Evolutionary conservation across 2,888 invertebrate genomes (phyloP), one percentile per base, ranked within the genome.

Genomic region (Tiphia femorata): DNA sequence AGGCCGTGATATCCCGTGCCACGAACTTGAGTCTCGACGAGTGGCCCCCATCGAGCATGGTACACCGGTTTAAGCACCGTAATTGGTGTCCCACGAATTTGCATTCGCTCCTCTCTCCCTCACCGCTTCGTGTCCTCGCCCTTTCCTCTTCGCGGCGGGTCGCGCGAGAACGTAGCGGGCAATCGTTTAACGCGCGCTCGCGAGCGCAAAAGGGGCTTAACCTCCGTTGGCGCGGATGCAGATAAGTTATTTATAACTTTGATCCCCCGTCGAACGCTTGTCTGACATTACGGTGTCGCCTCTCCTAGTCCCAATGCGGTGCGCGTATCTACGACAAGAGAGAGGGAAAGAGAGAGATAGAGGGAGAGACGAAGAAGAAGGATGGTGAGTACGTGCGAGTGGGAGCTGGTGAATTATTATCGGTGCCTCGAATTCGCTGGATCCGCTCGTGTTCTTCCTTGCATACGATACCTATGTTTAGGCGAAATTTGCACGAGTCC

Each of bases 221-320:
- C 41, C 51, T 37, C 21, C 40, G 49, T n/a, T 14, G 35, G 14
- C 27, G 19, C 21, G 12, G 30, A 50, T 51, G 29, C 27, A 51
- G 43, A 51, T 51, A 51, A 51, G 51, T 43, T 44, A 51, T 51
- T 44, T 51, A 51, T 51, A 51, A 44, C 51, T 51, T 43, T 25
- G 50, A 42, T 37, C 51, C 37, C 44, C 16, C 50, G 40, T 30
- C 50, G 42, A 16, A 23, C 23, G 23, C 6, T 21, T 19, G 33
- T 17, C 12, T n/a, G 16, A n/a, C 23, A 16, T 10, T 25, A 10
- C 8, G 12, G 33, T 33, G n/a, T n/a, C n/a, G n/a, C n/a, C n/a
- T n/a, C n/a, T n/a, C n/a, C n/a, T n/a, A n/a, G n/a, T n/a, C n/a
- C n/a, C n/a, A n/a, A n/a, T n/a, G n/a, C n/a, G n/a, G n/a, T n/a